A percentile compares a stretch with the other conserved stretches of the same genome.
Evolutionary conservation across 2,888 invertebrate genomes (phyloP).

Genomic region (Gryllus longicercus): DNA sequence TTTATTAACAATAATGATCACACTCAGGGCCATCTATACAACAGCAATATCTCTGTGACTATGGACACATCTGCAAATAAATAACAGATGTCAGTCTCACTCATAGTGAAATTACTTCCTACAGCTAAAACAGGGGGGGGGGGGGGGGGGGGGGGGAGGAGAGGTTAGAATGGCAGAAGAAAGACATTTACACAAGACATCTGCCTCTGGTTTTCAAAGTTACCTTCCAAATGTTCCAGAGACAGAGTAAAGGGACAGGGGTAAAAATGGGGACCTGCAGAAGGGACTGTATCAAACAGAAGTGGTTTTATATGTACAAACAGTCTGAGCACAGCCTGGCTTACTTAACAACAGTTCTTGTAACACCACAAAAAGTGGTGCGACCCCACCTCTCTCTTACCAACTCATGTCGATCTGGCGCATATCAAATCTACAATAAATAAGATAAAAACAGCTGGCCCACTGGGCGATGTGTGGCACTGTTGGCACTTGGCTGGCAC

Average conservation of each 20-base stretch:
- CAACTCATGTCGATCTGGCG: neutral
- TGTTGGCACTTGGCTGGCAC: constrained; percentile 1
- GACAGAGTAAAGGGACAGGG: neutral
- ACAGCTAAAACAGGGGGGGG: neutral
- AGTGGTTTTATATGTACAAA: neutral
- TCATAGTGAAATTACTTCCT: neutral
- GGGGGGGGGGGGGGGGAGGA: no score
- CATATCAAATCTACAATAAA: constrained; percentile 17
- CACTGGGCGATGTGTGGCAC: constrained; percentile 17
- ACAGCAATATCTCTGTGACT: constrained; percentile 11
- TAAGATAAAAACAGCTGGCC: constrained; percentile 17
- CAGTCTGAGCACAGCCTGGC: neutral
- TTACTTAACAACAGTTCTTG: neutral
- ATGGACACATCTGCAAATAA: neutral
- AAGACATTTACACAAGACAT: constrained; percentile 10
- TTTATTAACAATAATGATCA: constrained; percentile 5
- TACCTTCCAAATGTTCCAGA: neutral
- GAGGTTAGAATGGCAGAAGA: neutral
- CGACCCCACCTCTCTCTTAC: neutral
- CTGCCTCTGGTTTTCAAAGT: neutral
- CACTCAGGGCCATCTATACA: neutral
- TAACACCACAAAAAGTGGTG: neutral
- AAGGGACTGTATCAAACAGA: constrained; percentile 17
- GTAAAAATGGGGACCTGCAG: neutral
- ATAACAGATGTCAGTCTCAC: constrained; percentile 10